Evolutionary conservation across 2,888 invertebrate genomes (phyloP).

Genomic region (Caenorhabditis doughertyi): DNA sequence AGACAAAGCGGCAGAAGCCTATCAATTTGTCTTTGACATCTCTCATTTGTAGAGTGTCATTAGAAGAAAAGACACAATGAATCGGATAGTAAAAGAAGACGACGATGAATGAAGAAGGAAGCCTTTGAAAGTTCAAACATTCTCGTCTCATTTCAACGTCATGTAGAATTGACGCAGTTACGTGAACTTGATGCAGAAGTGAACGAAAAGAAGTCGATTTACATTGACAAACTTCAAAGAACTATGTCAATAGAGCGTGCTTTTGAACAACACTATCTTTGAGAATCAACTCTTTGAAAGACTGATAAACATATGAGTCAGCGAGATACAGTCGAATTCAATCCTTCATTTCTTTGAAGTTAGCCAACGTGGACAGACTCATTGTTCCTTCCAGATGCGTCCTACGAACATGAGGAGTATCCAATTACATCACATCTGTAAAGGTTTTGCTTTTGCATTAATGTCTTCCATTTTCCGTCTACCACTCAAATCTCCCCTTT

Average conservation of each 20-base stretch:
- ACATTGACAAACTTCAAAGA: slow-evolving; percentile 11
- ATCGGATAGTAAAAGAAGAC: background rate
- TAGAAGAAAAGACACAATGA: slow-evolving; percentile 8
- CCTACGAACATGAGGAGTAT: too few species aligned
- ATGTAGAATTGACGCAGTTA: too few species aligned
- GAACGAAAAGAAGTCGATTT: background rate
- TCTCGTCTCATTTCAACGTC: slow-evolving; percentile 25
- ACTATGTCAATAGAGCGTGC: background rate
- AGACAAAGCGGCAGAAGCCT: slow-evolving; percentile 18
- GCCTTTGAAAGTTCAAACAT: slow-evolving; percentile 48
- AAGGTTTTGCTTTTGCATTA: too few species aligned
- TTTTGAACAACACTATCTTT: background rate
- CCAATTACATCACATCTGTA: too few species aligned
- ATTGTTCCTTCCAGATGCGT: too few species aligned
- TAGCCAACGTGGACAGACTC: too few species aligned
- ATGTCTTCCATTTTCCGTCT: background rate
- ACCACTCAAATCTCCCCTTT: background rate
- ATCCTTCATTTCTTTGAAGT: too few species aligned
- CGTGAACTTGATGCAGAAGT: background rate
- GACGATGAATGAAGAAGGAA: slow-evolving; percentile 21
- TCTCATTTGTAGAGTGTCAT: slow-evolving; percentile 4
- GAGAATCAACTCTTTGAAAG: background rate
- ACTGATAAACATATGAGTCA: too few species aligned
- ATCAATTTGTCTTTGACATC: slow-evolving; percentile 32
- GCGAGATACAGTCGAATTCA: too few species aligned